Base-by-base conservation (phyloP, 2,888 invertebrate species). In the Polietes domitor region DNA sequence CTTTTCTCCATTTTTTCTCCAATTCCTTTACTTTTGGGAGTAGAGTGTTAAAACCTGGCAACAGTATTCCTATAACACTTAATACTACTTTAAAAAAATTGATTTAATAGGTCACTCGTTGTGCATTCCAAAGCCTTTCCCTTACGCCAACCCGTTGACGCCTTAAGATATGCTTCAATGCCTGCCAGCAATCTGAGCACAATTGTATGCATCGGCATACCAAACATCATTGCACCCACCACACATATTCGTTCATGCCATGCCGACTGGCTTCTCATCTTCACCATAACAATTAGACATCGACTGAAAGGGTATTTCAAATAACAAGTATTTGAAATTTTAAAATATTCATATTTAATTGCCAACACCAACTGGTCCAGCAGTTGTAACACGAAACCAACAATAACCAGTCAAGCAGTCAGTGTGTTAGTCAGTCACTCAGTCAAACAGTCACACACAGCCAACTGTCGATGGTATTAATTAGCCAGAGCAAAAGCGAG, bases 381-480 rank as follows among this genome's bases (percentile, higher is more conserved):
- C 43, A 61, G 19, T 41, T 43, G 32, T 55, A 28, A 55, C 50
- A n/a, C 24, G 15, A 47, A 2, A 47, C 47, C n/a, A 37, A 15
- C 24, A 37, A 41, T 26, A 72, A 76, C 79, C 65, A 73, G 79
- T 72, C 50, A 73, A 72, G 41, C 77, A 55, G 37, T 55, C 73
- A 58, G n/a, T 37, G 7, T 21, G 6, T 17, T 41, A 43, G 12
- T 21, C 24, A n/a, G 43, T 43, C 50, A n/a, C 1, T 37, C 37
- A n/a, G 43, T 43, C 43, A n/a, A 1, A 17, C n/a, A 68, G 6
- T 1, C 19, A n/a, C 43, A 63, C 63, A 9, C 3, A 37, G 32
- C 2, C 3, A 37, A 17, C 1, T 17, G 63, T 63, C 32, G 55
- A 17, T 65, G 75, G 1, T 65, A 76, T 68, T 79, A 83, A 83